Base-by-base conservation (phyloP, 2,797 vertebrate species). In the Chanos chanos region DNA sequence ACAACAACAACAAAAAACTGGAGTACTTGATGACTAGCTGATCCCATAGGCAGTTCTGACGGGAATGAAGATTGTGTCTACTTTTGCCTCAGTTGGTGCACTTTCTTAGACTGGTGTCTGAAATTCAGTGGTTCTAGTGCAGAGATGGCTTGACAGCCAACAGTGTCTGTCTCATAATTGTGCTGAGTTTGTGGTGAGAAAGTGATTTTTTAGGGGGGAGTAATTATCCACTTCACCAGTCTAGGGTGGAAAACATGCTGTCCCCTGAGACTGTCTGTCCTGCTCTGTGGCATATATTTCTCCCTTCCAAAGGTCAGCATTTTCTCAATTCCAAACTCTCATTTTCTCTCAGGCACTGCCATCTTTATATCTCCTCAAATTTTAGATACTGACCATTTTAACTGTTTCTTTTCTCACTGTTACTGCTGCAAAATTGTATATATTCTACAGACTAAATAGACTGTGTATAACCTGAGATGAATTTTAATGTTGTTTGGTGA, bases 171-270 rank as follows among this genome's bases (percentile, higher is more conserved):
- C 7, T 31, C 13, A 40, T 58, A 16, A 12, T 39, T 66, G 40
- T 59, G 21, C 55, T 13, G 31, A 37, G 16, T 21, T 34, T 45
- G 55, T 48, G 28, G 16, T 15, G 25, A 15, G 40, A 59, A 52
- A 59, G 4, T 5, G 31, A 33, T 51, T 57, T 21, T 43, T 51
- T 43, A 3, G 39, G 18, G 7, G 33, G 6, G 45, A 40, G 52
- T 48, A 48, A 56, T 52, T 52, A 66, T 45, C 40, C 21, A 45
- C 37, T 39, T 65, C 62, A 53, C 30, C 19, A 44, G 28, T 13
- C n/a, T 9, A 21, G 9, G 13, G 18, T 7, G 25, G 37, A 33
- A 49, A 43, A 25, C 13, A 33, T 7, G 4, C 5, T 25, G 7
- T 41, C 41, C 16, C 55, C 8, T 10, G 28, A 13, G 28, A 36